phyloP scores from a whole-genome alignment of 2,113 vertebrate genomes.

The Mus pahari region DNA sequence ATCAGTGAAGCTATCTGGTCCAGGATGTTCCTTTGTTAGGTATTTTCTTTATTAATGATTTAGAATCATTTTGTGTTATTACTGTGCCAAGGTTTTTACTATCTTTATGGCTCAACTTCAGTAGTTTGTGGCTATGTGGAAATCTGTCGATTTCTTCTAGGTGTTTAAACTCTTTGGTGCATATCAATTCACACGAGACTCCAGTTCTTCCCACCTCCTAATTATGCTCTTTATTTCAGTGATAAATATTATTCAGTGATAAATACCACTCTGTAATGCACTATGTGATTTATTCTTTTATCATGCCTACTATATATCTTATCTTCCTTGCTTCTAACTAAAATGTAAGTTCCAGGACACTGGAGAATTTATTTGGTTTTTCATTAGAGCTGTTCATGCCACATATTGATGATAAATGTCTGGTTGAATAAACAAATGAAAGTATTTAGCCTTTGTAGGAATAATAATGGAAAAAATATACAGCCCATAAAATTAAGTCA shows the following conservation, averaged over 20 bases:
- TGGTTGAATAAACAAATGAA: neutral
- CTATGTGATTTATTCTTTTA: neutral
- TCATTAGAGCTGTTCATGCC: neutral
- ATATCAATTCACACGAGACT: neutral
- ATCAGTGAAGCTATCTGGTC: neutral
- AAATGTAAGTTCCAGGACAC: neutral
- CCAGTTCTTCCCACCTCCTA: neutral
- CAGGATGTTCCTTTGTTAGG: neutral
- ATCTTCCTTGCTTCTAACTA: neutral
- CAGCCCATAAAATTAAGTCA: neutral
- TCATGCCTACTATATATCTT: neutral
- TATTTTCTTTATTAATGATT: too few relatives aligned
- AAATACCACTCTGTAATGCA: neutral
- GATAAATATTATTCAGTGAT: neutral
- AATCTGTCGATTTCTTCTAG: neutral
- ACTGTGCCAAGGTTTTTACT: neutral
- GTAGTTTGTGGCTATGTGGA: neutral
- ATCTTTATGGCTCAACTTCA: neutral
- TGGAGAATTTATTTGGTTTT: neutral
- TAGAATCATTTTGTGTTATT: neutral
- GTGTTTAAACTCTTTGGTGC: too few relatives aligned
- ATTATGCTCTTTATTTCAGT: neutral
- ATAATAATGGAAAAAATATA: neutral
- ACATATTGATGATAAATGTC: constrained; percentile 2
- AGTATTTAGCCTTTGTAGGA: neutral